A percentile compares a stretch with the other conserved stretches of the same genome.
Conservation (phyloP, 2,797 vertebrate species). For the Tokudaia muenninki region DNA sequence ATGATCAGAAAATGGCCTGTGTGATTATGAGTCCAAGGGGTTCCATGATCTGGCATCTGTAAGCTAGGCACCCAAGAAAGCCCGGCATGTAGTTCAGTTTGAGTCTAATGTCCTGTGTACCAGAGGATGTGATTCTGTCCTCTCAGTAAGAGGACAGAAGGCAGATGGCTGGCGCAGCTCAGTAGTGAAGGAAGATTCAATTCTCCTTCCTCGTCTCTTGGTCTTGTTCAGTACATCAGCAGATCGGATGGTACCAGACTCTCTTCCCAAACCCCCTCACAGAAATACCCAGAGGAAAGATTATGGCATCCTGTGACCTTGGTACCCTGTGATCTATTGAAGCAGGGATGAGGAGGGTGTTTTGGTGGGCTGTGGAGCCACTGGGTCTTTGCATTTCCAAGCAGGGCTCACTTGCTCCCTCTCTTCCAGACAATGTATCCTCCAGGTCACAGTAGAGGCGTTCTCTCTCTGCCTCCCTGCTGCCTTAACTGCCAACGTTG, state of each 20-base stretch:
- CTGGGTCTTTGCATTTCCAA: neutral
- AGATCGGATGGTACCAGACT: neutral
- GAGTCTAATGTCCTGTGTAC: neutral
- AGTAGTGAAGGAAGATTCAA: neutral
- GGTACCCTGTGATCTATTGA: neutral
- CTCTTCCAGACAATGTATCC: neutral
- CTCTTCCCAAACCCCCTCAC: neutral
- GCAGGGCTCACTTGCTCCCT: neutral
- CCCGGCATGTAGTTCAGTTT: neutral
- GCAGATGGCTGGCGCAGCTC: neutral
- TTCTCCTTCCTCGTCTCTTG: neutral
- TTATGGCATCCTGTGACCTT: neutral
- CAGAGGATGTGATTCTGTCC: neutral
- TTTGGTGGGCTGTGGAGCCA: too few relatives aligned
- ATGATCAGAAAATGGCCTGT: neutral
- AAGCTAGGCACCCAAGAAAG: neutral
- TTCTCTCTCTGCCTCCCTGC: neutral
- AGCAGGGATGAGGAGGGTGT: neutral
- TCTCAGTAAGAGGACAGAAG: too few relatives aligned
- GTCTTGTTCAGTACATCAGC: neutral
- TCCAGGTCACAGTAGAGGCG: neutral
- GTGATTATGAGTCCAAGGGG: too few relatives aligned
- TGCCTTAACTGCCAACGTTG: neutral
- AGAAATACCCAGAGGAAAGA: neutral
- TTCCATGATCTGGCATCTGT: neutral